phyloP scores from a whole-genome alignment of 2,797 vertebrate species.

The Pseudomugil gertrudae region DNA sequence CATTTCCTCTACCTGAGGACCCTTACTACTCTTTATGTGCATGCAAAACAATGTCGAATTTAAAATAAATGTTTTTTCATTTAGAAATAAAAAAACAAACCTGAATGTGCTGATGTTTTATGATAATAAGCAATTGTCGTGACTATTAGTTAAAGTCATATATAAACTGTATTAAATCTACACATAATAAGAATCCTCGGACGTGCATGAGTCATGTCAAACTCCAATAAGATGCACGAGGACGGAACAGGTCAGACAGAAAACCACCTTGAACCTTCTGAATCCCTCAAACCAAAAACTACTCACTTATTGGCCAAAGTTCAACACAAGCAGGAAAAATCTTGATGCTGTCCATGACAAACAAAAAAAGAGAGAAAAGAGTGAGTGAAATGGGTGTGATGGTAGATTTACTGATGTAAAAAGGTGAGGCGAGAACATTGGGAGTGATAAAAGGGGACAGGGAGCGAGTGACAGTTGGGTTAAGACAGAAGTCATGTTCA shows the following conservation, averaged over 20 bases:
- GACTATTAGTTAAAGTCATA: no score
- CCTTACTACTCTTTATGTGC: no score
- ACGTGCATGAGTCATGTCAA: neutral
- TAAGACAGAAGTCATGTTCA: constrained; percentile 86
- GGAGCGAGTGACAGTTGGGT: constrained; percentile 85
- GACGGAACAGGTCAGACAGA: constrained; percentile 18
- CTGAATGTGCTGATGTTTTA: no score
- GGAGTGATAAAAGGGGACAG: constrained; percentile 87
- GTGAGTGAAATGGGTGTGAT: constrained; percentile 71
- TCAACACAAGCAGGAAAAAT: constrained; percentile 14
- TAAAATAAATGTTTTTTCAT: no score
- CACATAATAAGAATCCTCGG: neutral
- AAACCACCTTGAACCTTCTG: constrained; percentile 17
- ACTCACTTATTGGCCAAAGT: constrained; percentile 20
- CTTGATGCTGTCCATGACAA: constrained; percentile 52
- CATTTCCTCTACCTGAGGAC: no score
- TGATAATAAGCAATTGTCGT: no score
- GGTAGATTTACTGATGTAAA: constrained; percentile 78
- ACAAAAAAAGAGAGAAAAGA: constrained; percentile 43
- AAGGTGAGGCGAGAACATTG: constrained; percentile 78
- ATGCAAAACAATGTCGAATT: no score
- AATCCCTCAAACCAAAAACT: constrained; percentile 33
- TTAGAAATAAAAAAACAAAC: no score
- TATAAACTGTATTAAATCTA: neutral
- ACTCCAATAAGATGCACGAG: neutral